Conservation (phyloP, 2,113 vertebrate genomes). For the Mirounga angustirostris region DNA sequence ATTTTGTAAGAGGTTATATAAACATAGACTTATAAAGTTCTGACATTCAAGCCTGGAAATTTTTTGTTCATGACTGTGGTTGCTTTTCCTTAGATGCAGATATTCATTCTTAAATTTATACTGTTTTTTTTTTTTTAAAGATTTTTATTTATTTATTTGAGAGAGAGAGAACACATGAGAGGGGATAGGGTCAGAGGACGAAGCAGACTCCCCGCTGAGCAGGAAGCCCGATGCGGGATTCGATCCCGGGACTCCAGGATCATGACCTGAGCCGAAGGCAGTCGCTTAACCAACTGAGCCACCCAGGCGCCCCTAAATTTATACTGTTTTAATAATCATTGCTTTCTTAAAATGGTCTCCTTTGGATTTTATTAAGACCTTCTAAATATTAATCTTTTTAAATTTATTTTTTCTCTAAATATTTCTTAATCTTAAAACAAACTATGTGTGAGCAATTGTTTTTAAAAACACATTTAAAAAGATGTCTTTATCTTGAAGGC, state of each 20-base stretch:
- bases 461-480: not conserved
- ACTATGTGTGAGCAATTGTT: not conserved
- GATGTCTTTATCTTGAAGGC: not conserved
- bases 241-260: too few species aligned
- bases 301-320: too few species aligned
- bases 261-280: too few species aligned
- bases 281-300: too few species aligned
- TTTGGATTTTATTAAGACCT: constrained; percentile 43
- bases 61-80: not conserved
- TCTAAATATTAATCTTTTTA: not conserved
- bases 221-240: too few species aligned
- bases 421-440: not conserved
- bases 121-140: not conserved
- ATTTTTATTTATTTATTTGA: too few species aligned
- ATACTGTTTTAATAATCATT: not conserved
- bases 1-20: not conserved
- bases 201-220: too few species aligned
- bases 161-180: too few species aligned
- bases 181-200: too few species aligned
- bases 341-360: not conserved
- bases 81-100: not conserved
- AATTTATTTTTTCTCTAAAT: not conserved
- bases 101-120: not conserved
- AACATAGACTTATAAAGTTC: not conserved
- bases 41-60: not conserved